Conservation (phyloP, 1,140 invertebrate genomes). For the Lepidurus apus region DNA sequence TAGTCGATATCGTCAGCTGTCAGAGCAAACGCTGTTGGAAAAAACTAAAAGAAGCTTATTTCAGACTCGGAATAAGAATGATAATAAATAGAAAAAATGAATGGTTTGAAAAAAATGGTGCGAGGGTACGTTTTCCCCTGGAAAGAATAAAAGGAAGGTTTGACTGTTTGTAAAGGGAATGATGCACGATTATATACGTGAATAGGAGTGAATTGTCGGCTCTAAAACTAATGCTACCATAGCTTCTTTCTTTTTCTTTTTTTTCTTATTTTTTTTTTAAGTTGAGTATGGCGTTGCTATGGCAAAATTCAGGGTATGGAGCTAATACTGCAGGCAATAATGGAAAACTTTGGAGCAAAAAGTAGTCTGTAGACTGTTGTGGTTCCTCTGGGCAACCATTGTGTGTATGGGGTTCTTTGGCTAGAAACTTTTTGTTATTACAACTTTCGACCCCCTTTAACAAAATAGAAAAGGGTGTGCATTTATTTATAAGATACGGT, state of each 20-base stretch:
- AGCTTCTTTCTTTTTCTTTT: background rate
- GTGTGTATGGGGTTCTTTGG: background rate
- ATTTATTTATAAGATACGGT: background rate
- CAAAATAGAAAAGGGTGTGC: background rate
- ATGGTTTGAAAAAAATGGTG: too few species aligned
- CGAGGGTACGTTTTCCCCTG: background rate
- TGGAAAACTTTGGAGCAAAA: background rate
- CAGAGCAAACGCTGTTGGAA: too few species aligned
- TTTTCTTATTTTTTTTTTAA: background rate
- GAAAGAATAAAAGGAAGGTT: background rate
- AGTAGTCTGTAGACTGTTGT: background rate
- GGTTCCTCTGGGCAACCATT: constrained; percentile 16
- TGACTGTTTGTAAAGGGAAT: background rate
- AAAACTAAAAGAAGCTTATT: too few species aligned
- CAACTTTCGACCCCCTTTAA: too few species aligned
- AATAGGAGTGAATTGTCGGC: background rate
- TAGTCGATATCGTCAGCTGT: too few species aligned
- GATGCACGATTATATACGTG: background rate
- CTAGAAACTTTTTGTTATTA: background rate
- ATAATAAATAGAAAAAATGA: too few species aligned
- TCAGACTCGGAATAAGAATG: too few species aligned
- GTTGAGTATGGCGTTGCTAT: background rate
- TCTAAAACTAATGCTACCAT: background rate
- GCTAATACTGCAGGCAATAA: background rate
- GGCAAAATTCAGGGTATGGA: background rate